Percentiles rank a stretch among this genome's conserved stretches.
These are phyloP conservation scores for Cydia pomonella DNA, from an alignment of 1,140 invertebrate genomes.

Conservation along the genomic window DNA sequence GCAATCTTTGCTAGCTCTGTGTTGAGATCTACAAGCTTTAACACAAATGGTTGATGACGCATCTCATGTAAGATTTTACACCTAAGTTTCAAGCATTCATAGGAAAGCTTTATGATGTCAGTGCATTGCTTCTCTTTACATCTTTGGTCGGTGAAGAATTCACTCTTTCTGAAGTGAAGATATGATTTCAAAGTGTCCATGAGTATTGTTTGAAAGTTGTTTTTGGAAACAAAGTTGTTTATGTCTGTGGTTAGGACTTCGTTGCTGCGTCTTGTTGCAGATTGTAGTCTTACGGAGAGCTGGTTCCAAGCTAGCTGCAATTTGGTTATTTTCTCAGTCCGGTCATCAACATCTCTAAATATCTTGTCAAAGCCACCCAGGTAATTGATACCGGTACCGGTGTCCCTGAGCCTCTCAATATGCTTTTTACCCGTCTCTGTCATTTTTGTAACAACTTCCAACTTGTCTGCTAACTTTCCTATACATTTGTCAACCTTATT, in stretches of 20 bases:
- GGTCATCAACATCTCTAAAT: conserved; percentile 63
- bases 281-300: conserved; percentile 66
- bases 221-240: conserved; percentile 64
- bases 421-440: conserved; percentile 61
- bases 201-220: conserved; percentile 63
- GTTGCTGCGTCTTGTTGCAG: conserved; percentile 70
- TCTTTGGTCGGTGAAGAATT: conserved; percentile 59
- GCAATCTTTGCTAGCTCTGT: conserved; percentile 69
- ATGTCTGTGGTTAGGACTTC: conserved; percentile 64
- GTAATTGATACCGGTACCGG: conserved; percentile 56
- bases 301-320: conserved; percentile 68
- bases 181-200: conserved; percentile 62
- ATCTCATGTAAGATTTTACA: conserved; percentile 68
- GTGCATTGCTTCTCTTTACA: conserved; percentile 62
- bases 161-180: conserved; percentile 59
- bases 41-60: conserved; percentile 63
- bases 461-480: conserved; percentile 66
- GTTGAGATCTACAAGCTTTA: conserved; percentile 72
- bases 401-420: conserved; percentile 58
- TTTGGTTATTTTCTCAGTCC: conserved; percentile 65
- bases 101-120: conserved; percentile 69
- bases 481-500: conserved; percentile 72
- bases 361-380: conserved; percentile 66
- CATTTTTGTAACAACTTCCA: conserved; percentile 62
- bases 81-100: conserved; percentile 72